Evolutionary conservation across 1,140 invertebrate genomes (phyloP), one percentile per base, ranked within the genome.

Genomic region (Phthorimaea operculella): DNA sequence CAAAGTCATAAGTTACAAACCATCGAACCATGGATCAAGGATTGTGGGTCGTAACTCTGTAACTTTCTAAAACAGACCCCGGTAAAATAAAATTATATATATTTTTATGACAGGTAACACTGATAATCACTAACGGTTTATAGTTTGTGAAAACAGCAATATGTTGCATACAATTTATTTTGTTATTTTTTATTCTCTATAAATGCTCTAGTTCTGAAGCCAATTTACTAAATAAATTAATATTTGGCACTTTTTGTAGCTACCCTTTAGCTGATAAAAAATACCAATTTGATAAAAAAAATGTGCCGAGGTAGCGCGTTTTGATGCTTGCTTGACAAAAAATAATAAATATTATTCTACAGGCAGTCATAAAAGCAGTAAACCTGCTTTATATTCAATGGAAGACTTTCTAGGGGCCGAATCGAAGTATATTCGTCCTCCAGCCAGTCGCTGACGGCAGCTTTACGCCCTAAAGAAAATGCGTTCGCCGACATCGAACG

Each of bases 21-120:
- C 21, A 28, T 28, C 2, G 21, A 28, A 4, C 21, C 21, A 28
- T 28, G 2, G 6, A 28, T 6, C 21, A 28, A 28, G 21, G 21
- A 28, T 28, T 28, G 21, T 28, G 21, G 15, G 44, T 15, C n/a
- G 8, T 14, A 47, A 47, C 12, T 47, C n/a, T 14, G 8, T 14
- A 9, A 47, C 11, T 16, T 15, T n/a, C 11, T 14, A 47, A 14
- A 16, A 47, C 11, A 47, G 15, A 14, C 11, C 12, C 11, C 11
- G 8, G 15, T 42, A 11, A 47, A 8, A 47, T 47, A 8, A 47
- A 47, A 47, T 47, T 47, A 47, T 16, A 14, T 9, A 47, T 14
- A 6, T 17, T 47, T 47, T 16, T 52, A 56, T 56, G 42, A 6
- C 6, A 56, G 58, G 58, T 60, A 56, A 56, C 58, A 44, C 16